Conservation (phyloP, 2,113 vertebrate genomes). For the Melanostigma gelatinosum region DNA sequence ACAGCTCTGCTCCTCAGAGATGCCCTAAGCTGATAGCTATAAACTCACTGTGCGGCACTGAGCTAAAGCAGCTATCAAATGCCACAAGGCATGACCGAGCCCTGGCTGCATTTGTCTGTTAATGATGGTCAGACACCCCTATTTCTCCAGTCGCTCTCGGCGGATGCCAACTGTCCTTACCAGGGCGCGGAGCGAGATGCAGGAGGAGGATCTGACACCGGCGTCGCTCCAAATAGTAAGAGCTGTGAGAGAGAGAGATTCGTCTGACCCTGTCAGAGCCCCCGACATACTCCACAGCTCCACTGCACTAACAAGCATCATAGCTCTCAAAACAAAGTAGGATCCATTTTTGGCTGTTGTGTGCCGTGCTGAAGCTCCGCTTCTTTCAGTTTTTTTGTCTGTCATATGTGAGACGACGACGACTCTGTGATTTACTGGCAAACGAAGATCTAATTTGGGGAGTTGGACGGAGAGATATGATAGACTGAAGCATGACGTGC, state of each 20-base stretch:
- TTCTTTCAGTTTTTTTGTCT: conserved; percentile 66
- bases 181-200: conserved; percentile 30
- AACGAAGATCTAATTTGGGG: conserved; percentile 68
- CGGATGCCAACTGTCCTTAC: conserved; percentile 42
- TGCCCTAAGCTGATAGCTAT: conserved; percentile 59
- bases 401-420: conserved; percentile 47
- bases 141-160: conserved; percentile 38
- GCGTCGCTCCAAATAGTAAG: conserved; percentile 43
- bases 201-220: conserved; percentile 47
- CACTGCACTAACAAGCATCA: conserved; percentile 68
- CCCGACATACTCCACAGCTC: conserved; percentile 46
- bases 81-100: conserved; percentile 50
- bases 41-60: conserved; percentile 32
- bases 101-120: conserved; percentile 61
- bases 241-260: conserved; percentile 48
- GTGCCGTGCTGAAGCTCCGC: conserved; percentile 6
- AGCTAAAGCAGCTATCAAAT: conserved; percentile 48
- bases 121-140: conserved; percentile 60
- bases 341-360: conserved; percentile 39
- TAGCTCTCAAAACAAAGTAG: conserved; percentile 41
- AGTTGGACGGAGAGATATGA: conserved; percentile 65
- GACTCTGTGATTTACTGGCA: conserved; percentile 65
- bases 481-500: conserved; percentile 69
- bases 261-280: conserved; percentile 63
- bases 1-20: conserved; percentile 54